These are phyloP conservation scores for Lobophora halterata DNA, from an alignment of 2,888 invertebrate species.

Conservation along the genomic window DNA sequence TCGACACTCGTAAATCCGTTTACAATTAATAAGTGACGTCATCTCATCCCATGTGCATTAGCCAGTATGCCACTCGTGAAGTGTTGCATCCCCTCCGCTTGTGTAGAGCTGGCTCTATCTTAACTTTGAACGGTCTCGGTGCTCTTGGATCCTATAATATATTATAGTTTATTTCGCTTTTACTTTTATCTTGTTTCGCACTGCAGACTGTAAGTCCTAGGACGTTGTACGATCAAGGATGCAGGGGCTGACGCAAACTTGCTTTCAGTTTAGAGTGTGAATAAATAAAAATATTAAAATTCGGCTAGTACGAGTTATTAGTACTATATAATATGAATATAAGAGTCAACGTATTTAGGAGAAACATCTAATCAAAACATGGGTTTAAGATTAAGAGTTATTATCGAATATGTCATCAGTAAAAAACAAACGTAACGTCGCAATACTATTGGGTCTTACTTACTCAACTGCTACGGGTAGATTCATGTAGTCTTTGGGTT, in stretches of 20 bases:
- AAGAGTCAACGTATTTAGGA: too few relatives aligned
- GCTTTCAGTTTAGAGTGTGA: conserved; percentile 22
- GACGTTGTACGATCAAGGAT: conserved; percentile 24
- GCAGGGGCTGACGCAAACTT: conserved; percentile 26
- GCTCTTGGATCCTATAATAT: conserved; percentile 40
- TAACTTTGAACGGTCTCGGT: conserved; percentile 42
- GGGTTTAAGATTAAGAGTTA: too few relatives aligned
- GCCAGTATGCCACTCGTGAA: conserved; percentile 51
- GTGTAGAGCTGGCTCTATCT: conserved; percentile 45
- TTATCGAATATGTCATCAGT: too few relatives aligned
- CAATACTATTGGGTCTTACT: too few relatives aligned
- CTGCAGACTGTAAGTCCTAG: conserved; percentile 28
- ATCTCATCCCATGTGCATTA: conserved; percentile 51
- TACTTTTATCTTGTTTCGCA: conserved; percentile 30
- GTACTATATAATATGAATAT: conserved; percentile 3
- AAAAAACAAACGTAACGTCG: too few relatives aligned
- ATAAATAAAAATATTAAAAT: conserved; percentile 26
- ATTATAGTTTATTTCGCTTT: conserved; percentile 27
- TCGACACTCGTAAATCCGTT: conserved; percentile 59
- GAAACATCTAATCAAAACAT: too few relatives aligned
- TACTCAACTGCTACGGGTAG: too few relatives aligned
- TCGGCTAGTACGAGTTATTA: conserved; percentile 14
- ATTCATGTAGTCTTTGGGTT: too few relatives aligned
- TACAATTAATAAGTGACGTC: conserved; percentile 53
- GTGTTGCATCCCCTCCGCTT: conserved; percentile 52